Evolutionary conservation across 2,797 vertebrate genomes (phyloP), one percentile per base, ranked within the genome.

Genomic region (Melanogrammus aeglefinus): DNA sequence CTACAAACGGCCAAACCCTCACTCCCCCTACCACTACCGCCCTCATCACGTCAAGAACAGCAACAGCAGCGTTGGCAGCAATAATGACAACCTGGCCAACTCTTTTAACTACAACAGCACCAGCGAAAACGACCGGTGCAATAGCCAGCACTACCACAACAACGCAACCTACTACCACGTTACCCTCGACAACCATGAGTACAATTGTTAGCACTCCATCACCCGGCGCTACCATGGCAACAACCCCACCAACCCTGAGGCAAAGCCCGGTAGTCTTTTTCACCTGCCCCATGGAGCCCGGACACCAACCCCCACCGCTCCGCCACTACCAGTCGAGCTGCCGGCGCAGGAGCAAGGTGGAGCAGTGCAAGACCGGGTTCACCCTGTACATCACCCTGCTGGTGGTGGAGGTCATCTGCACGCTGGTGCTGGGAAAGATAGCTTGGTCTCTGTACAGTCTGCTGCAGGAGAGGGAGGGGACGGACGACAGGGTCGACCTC

Each of bases 331-430:
- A 76, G 79, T 27, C 75, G 13, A 0, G 29, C 0, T n/a, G 76
- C 57, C n/a, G 57, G 31, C 44, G 77, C 41, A 77, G 51, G 71
- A 76, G 27, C 51, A 82, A 73, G 79, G 4, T 13, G 29, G 75
- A 84, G 75, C 76, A 80, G 33, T 95, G 93, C 81, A 92, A 89
- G 84, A 73, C 35, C 27, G 76, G 80, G 72, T 29, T 90, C 76
- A 88, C 90, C 29, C 83, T 80, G 41, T 94, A 94, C 75, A 80
- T 70, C 0, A 0, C 75, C 7, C 36, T 94, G 85, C 79, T 94
- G 63, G 16, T 89, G 44, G 82, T 94, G 76, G 88, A 93, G 83
- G 80, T 94, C 3, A 78, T 69, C 63, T 94, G 83, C 81, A 91
- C 88, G 1, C 1, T 93, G 63, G 87, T 82, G 6, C 77, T 95